These are phyloP conservation scores for Urocynchramus pylzowi DNA, from an alignment of 2,113 vertebrate genomes.

Conservation along the genomic window DNA sequence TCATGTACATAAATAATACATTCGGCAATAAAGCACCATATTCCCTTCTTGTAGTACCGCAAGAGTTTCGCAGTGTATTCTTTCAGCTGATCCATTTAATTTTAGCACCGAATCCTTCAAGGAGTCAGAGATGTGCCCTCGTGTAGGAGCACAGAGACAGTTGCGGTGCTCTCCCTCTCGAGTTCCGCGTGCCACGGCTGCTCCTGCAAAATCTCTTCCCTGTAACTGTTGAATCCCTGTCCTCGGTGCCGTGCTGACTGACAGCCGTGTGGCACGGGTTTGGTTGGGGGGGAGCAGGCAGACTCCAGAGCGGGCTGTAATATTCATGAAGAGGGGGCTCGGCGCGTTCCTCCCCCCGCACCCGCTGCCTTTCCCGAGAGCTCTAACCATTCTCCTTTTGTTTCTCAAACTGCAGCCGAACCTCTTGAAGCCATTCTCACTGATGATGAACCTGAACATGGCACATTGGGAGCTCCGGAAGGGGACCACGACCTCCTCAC, in stretches of 20 bases:
- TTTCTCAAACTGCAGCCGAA: slow-evolving; percentile 86
- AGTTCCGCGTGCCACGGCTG: slow-evolving; percentile 11
- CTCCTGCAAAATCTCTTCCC: slow-evolving; percentile 4
- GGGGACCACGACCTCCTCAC: slow-evolving; percentile 98
- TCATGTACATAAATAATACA: neutral
- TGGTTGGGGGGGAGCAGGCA: neutral
- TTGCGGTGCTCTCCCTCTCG: neutral
- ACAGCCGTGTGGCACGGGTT: neutral
- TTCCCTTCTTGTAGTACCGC: neutral
- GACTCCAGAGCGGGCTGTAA: neutral
- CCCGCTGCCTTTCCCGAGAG: neutral
- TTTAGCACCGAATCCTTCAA: neutral
- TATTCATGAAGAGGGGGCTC: neutral
- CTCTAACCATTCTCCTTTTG: slow-evolving; percentile 72
- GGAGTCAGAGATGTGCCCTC: neutral
- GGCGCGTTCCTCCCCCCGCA: neutral
- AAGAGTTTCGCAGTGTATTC: neutral
- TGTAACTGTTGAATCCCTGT: slow-evolving; percentile 14
- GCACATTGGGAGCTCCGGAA: slow-evolving; percentile 86
- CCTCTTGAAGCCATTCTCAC: slow-evolving; percentile 93
- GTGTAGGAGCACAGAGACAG: neutral
- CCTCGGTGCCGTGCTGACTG: neutral
- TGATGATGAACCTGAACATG: slow-evolving; percentile 91
- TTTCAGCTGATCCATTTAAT: neutral
- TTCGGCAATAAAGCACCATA: neutral